A percentile compares a stretch with the other conserved stretches of the same genome.
phyloP scores from a whole-genome alignment of 1,140 invertebrate species.

The Planococcus citri region DNA sequence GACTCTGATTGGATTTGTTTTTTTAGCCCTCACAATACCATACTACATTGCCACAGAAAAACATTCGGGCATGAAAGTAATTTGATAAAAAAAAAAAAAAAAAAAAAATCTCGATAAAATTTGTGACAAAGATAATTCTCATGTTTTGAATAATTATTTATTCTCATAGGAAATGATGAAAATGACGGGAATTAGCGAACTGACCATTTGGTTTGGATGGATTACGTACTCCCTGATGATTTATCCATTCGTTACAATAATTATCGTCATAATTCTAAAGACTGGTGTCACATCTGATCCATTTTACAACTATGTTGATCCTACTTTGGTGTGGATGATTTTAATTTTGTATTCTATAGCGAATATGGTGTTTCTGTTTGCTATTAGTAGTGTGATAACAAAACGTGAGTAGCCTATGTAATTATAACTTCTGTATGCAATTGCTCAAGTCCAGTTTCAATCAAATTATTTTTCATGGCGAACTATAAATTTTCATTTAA shows the following conservation, averaged over 20 bases:
- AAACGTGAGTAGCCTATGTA: slow-evolving; percentile 15
- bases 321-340: slow-evolving; percentile 28
- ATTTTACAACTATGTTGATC: slow-evolving; percentile 35
- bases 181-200: slow-evolving; percentile 50
- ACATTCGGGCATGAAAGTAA: slow-evolving; percentile 33
- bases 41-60: not conserved
- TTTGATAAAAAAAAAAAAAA: not conserved
- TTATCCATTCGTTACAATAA: slow-evolving; percentile 34
- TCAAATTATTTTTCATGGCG: no score
- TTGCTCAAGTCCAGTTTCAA: not conserved
- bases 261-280: slow-evolving; percentile 28
- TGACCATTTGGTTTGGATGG: slow-evolving; percentile 50
- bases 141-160: slow-evolving; percentile 26
- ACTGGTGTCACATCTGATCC: slow-evolving; percentile 30
- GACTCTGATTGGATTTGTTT: not conserved
- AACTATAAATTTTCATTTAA: no score
- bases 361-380: slow-evolving; percentile 23
- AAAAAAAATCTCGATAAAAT: no score
- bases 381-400: slow-evolving; percentile 21
- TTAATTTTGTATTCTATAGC: slow-evolving; percentile 18
- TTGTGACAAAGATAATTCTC: no score
- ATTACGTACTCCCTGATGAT: slow-evolving; percentile 45
- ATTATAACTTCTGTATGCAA: not conserved
- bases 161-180: slow-evolving; percentile 54
- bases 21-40: not conserved